Percentiles rank a stretch among this genome's conserved stretches.
These are phyloP conservation scores for Prochilodus magdalenae DNA, from an alignment of 2,113 vertebrate species.

Conservation along the genomic window DNA sequence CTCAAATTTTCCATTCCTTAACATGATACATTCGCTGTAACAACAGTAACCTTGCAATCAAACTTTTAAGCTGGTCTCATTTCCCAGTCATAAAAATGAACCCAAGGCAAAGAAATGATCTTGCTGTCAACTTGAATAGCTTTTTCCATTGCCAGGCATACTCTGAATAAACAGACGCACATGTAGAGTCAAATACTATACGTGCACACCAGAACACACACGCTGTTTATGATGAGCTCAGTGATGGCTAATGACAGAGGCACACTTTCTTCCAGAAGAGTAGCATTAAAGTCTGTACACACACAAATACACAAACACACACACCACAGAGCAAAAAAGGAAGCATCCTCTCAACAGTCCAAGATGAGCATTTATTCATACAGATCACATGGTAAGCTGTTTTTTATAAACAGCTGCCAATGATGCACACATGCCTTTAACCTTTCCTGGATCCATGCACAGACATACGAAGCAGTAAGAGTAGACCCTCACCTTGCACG, in stretches of 20 bases:
- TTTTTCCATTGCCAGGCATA: neutral
- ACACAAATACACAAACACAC: neutral
- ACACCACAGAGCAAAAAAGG: neutral
- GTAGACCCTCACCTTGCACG: conserved; percentile 70
- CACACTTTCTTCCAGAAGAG: conserved; percentile 15
- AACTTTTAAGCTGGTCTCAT: conserved; percentile 5
- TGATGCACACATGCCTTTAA: neutral
- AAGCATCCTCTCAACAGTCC: neutral
- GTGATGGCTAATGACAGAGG: conserved; percentile 32
- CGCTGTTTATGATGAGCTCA: conserved; percentile 27
- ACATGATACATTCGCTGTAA: neutral
- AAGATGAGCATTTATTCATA: neutral
- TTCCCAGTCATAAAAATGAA: neutral
- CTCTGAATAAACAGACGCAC: neutral
- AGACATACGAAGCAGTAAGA: conserved; percentile 45
- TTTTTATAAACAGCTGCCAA: neutral
- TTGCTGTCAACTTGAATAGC: neutral
- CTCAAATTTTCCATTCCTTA: conserved; percentile 27
- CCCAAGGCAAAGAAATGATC: neutral
- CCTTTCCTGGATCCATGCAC: neutral
- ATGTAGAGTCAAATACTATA: conserved; percentile 9
- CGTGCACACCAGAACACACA: conserved; percentile 27
- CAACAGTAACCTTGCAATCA: conserved; percentile 8
- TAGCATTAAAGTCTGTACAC: conserved; percentile 9
- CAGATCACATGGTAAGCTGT: neutral